Evolutionary conservation across 2,888 invertebrate species (phyloP).

Genomic region (Mythimna vitellina): DNA sequence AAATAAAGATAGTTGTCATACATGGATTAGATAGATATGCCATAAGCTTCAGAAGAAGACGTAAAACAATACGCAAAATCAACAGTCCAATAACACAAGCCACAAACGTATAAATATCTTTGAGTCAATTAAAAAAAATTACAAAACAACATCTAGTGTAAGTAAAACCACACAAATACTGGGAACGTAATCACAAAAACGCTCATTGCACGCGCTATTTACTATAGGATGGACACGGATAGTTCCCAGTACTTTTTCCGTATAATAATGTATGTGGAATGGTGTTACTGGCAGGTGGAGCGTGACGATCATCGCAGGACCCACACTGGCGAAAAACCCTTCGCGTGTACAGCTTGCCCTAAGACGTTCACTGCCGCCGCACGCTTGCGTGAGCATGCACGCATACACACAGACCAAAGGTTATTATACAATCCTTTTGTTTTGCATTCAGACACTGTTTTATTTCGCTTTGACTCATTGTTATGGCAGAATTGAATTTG

Average conservation of each 20-base stretch:
- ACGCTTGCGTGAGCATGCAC: constrained; percentile 87
- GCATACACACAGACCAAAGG: constrained; percentile 89
- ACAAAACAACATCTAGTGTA: constrained; percentile 33
- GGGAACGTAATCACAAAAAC: constrained; percentile 59
- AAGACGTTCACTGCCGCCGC: constrained; percentile 90
- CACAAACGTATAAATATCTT: neutral
- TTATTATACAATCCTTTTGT: constrained; percentile 69
- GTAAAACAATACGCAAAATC: no score
- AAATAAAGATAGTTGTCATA: no score
- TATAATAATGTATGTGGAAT: constrained; percentile 72
- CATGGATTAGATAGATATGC: no score
- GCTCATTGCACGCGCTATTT: constrained; percentile 65
- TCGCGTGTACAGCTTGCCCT: constrained; percentile 87
- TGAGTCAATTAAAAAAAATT: constrained; percentile 22
- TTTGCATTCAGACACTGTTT: constrained; percentile 39
- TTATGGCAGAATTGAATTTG: constrained; percentile 6
- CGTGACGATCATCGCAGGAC: constrained; percentile 89
- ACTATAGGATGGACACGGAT: constrained; percentile 64
- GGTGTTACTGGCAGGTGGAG: constrained; percentile 84
- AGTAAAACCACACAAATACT: constrained; percentile 22
- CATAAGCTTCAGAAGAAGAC: no score
- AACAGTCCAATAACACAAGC: neutral
- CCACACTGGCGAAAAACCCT: constrained; percentile 88
- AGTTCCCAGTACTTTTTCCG: constrained; percentile 73
- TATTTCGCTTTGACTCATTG: constrained; percentile 28